These are phyloP conservation scores for Takifugu flavidus DNA, from an alignment of 2,113 vertebrate species.

Conservation along the genomic window DNA sequence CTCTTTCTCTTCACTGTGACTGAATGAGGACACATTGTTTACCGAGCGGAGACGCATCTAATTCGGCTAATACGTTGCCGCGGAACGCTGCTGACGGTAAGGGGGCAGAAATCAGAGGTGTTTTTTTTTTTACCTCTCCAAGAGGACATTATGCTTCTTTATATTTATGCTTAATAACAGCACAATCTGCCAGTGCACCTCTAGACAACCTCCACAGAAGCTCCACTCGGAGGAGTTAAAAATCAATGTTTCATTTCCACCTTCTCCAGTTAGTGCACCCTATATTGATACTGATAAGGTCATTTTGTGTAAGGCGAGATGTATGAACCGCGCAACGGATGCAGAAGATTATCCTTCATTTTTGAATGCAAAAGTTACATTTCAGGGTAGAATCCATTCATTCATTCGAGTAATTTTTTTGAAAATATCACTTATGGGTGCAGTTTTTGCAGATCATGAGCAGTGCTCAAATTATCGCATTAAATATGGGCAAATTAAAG, in stretches of 20 bases:
- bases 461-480: conserved; percentile 23
- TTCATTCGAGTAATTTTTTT: too few species aligned
- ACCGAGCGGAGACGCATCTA: conserved; percentile 76
- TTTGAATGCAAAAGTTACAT: too few species aligned
- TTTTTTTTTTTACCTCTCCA: conserved; percentile 52
- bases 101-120: conserved; percentile 70
- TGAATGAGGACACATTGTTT: conserved; percentile 84
- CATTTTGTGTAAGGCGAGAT: neutral
- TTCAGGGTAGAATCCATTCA: too few species aligned
- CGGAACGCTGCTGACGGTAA: conserved; percentile 78
- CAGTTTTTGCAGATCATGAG: conserved; percentile 24
- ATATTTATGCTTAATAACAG: conserved; percentile 70
- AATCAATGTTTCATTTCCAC: conserved; percentile 32
- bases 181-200: conserved; percentile 55
- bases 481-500: conserved; percentile 36
- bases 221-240: conserved; percentile 22
- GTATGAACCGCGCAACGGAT: too few species aligned
- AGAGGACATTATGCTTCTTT: conserved; percentile 67
- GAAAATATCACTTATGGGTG: conserved; percentile 1
- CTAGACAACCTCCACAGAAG: conserved; percentile 51
- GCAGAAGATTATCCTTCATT: too few species aligned
- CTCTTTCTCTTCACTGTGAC: conserved; percentile 79
- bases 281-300: conserved; percentile 21
- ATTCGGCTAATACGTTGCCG: conserved; percentile 67
- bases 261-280: conserved; percentile 13